These are phyloP conservation scores for Biston stratarius DNA, from an alignment of 2,888 invertebrate species.

Conservation along the genomic window DNA sequence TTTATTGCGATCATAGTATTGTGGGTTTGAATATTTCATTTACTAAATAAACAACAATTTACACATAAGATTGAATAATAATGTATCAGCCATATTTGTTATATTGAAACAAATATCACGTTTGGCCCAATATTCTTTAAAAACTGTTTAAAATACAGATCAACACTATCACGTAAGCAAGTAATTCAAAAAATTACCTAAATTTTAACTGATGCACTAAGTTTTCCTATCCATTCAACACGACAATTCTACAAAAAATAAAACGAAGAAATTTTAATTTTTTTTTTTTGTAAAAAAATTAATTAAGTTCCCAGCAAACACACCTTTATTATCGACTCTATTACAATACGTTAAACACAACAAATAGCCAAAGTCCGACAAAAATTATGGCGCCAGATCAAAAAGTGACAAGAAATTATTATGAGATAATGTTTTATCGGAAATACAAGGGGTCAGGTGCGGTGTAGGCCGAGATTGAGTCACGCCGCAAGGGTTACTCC, in stretches of 20 bases:
- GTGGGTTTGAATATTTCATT: slow-evolving; percentile 7
- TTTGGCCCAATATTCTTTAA: background rate
- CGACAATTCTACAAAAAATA: too few species aligned
- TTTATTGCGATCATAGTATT: slow-evolving; percentile 28
- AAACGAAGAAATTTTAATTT: too few species aligned
- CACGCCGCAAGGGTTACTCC: slow-evolving; percentile 45
- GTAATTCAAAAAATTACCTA: too few species aligned
- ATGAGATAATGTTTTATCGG: slow-evolving; percentile 61
- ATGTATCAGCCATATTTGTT: background rate
- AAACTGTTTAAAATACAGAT: too few species aligned
- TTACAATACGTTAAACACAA: background rate
- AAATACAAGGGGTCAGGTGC: slow-evolving; percentile 59
- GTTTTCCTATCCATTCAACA: too few species aligned
- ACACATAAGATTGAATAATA: background rate
- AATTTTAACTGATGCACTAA: too few species aligned
- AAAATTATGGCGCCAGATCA: background rate
- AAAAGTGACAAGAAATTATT: slow-evolving; percentile 54
- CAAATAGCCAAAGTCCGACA: background rate
- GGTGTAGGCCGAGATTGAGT: slow-evolving; percentile 22
- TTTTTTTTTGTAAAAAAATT: too few species aligned
- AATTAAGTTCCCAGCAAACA: background rate
- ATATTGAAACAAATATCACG: background rate
- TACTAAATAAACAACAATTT: background rate
- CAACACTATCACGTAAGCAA: too few species aligned
- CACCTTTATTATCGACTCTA: background rate